Conservation (phyloP, 2,797 vertebrate genomes). For the Scyliorhinus canicula region DNA sequence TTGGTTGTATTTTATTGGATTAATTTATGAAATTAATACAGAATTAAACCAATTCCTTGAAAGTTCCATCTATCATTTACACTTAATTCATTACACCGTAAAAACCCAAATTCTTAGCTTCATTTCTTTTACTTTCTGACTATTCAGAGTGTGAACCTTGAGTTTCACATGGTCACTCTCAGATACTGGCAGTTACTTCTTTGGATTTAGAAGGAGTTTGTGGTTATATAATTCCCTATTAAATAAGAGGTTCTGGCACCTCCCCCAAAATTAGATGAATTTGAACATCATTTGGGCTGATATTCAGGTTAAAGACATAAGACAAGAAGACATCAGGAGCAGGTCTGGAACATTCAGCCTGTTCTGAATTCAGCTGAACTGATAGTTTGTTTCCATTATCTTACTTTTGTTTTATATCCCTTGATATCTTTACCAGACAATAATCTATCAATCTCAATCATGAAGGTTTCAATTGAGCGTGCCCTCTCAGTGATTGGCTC, state of each 20-base stretch:
- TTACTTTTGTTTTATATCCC: neutral
- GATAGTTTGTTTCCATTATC: neutral
- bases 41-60: neutral
- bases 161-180: neutral
- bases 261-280: neutral
- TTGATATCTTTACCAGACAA: neutral
- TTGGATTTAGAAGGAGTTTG: neutral
- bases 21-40: neutral
- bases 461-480: too few species aligned
- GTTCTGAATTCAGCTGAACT: neutral
- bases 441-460: neutral
- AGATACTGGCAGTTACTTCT: neutral
- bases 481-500: too few species aligned
- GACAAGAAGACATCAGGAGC: neutral
- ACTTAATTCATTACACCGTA: neutral
- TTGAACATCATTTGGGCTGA: neutral
- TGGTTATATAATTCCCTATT: neutral
- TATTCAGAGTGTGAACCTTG: neutral
- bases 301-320: neutral
- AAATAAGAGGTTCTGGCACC: neutral
- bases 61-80: neutral
- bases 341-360: neutral
- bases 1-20: neutral
- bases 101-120: neutral
- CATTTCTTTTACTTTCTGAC: neutral